Evolutionary conservation across 2,113 vertebrate genomes (phyloP).

Genomic region (Rhabdomys dilectus): DNA sequence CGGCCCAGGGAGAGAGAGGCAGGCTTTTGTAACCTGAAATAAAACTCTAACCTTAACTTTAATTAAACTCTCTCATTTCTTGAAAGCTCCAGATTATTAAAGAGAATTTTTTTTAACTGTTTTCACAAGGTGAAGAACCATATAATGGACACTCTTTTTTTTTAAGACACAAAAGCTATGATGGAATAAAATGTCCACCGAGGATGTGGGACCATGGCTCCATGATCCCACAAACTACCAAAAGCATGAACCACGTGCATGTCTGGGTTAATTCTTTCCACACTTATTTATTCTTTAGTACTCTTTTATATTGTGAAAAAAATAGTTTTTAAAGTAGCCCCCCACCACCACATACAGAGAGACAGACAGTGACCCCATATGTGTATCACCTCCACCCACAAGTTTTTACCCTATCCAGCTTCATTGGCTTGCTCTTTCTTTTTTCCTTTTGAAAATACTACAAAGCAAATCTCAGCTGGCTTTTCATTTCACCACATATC

Average conservation of each 20-base stretch:
- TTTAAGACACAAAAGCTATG: constrained; percentile 1
- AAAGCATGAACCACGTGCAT: background rate
- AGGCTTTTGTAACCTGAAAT: constrained; percentile 59
- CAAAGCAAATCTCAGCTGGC: background rate
- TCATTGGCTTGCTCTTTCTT: background rate
- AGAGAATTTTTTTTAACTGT: constrained; percentile 31
- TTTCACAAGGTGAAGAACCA: background rate
- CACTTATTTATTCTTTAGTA: background rate
- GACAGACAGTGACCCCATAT: accelerated
- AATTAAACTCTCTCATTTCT: constrained; percentile 24
- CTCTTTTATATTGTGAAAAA: background rate
- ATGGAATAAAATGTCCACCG: background rate
- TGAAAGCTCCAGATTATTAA: constrained; percentile 18
- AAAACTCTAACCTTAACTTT: constrained; percentile 60
- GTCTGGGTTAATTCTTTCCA: background rate
- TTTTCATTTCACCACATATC: background rate
- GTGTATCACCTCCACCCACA: background rate
- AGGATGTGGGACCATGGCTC: background rate
- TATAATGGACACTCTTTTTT: constrained; percentile 36
- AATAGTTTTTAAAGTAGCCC: background rate
- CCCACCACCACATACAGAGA: background rate
- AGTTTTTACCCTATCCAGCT: background rate
- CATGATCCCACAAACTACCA: background rate
- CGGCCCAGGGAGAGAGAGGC: constrained; percentile 15
- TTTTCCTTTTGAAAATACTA: background rate